These are phyloP conservation scores for Melanotus villosus DNA, from an alignment of 2,888 invertebrate species.

Conservation along the genomic window DNA sequence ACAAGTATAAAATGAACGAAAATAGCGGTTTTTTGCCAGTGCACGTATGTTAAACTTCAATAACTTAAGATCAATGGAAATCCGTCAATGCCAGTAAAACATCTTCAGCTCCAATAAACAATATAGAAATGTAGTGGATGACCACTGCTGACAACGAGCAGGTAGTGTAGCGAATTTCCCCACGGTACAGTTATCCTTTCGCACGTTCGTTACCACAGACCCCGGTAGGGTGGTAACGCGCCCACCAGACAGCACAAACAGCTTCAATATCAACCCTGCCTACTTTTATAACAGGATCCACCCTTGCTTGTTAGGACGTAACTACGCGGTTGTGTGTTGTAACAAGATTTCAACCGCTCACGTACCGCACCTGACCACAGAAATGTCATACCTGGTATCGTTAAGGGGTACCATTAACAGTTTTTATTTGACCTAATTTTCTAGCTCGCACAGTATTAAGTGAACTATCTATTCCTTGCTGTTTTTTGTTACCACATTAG, in stretches of 20 bases:
- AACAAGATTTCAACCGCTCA: constrained; percentile 21
- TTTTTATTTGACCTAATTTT: constrained; percentile 7
- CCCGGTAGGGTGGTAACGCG: constrained; percentile 42
- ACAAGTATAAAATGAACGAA: too few relatives aligned
- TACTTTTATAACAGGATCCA: constrained; percentile 43
- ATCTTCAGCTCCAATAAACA: constrained; percentile 31
- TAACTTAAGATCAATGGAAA: neutral
- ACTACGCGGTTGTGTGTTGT: constrained; percentile 39
- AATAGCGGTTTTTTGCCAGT: too few relatives aligned
- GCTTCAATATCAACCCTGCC: constrained; percentile 46
- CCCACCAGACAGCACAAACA: constrained; percentile 37
- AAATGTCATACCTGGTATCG: neutral
- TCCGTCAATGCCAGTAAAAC: neutral
- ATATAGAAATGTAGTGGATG: constrained; percentile 48
- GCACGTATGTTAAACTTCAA: too few relatives aligned
- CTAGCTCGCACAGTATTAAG: too few relatives aligned
- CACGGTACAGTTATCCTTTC: constrained; percentile 58
- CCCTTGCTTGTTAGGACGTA: constrained; percentile 34
- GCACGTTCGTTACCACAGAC: constrained; percentile 53
- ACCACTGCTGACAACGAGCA: constrained; percentile 51
- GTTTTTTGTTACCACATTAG: too few relatives aligned
- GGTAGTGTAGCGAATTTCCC: constrained; percentile 61
- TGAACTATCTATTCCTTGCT: too few relatives aligned
- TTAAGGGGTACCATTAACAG: neutral
- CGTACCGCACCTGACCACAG: constrained; percentile 14